Evolutionary conservation across 2,113 vertebrate species (phyloP), one percentile per base, ranked within the genome.

Genomic region (Ia io): DNA sequence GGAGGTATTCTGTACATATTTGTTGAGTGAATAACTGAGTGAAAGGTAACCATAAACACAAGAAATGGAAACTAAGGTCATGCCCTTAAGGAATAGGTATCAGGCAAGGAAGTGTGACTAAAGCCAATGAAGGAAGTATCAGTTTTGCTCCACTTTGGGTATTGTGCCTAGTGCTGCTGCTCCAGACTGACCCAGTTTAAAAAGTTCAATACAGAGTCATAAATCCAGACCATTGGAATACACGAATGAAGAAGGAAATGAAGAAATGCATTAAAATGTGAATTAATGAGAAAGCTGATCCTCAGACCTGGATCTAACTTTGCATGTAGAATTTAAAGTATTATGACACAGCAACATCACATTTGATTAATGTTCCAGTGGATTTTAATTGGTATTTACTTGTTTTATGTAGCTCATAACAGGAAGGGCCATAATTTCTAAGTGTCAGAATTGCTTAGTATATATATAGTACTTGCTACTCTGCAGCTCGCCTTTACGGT

Each of bases 361-460:
- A 94, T 56, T 86, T 94, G 88, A 93, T 88, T 96, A 95, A 94
- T 63, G 35, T 82, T 70, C 51, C 51, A 85, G 51, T 77, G 37
- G 56, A 69, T 85, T 95, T 86, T 88, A 95, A 96, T 95, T 88
- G 67, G 5, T 90, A 90, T 78, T 95, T 96, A 93, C 69, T 91
- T 97, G 28, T 83, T 94, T 85, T 6, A 79, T 91, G 65, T 65
- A 88, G 73, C 51, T 93, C 12, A 69, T 83, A 94, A 94, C 12
- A 96, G 63, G 86, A 96, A 86, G 12, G 22, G 13, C 42, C 70
- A 79, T 93, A 94, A 90, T 96, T 94, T 93, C 53, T 91, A 74
- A 87, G 67, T n/a, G 56, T 56, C 63, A 95, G 67, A 91, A 86
- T 69, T 96, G 59, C 79, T 95, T 83, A 94, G n/a, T n/a, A 37